phyloP scores from a whole-genome alignment of 1,140 invertebrate species.

The Neodiprion fabricii region DNA sequence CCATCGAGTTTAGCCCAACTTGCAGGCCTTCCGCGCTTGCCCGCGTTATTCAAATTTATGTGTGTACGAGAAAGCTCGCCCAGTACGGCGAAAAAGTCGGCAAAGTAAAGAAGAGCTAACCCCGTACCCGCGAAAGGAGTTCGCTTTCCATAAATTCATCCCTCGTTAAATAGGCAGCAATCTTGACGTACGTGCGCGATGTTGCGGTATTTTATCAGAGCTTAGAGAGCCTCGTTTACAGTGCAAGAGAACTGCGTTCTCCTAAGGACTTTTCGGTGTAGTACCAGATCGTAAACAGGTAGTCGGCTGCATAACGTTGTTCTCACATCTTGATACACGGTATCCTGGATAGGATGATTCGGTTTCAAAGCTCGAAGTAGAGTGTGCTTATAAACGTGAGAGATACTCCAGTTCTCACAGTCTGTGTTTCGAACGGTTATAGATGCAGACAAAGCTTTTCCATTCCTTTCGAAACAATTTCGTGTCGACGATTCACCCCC shows the following conservation, averaged over 20 bases:
- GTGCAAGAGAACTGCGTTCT: neutral
- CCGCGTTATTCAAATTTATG: neutral
- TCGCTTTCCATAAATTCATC: neutral
- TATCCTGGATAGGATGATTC: too few relatives aligned
- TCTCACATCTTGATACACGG: too few relatives aligned
- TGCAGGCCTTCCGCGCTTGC: neutral
- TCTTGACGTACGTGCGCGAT: neutral
- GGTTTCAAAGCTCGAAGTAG: neutral
- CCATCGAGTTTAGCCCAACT: neutral
- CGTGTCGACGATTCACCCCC: conserved; percentile 11
- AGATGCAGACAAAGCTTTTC: neutral
- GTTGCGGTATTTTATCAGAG: neutral
- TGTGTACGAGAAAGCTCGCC: neutral
- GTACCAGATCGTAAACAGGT: neutral
- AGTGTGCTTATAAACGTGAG: neutral
- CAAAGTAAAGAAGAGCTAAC: neutral
- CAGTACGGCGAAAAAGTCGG: neutral
- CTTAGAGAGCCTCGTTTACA: neutral
- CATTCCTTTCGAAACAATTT: conserved; percentile 15
- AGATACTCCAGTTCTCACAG: neutral
- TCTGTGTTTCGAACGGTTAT: neutral
- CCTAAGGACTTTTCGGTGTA: too few relatives aligned
- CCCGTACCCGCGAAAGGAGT: neutral
- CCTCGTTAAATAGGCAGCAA: neutral
- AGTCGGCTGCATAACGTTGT: neutral